Evolutionary conservation across 2,888 invertebrate genomes (phyloP).

Genomic region (Trissonchulus sp.): DNA sequence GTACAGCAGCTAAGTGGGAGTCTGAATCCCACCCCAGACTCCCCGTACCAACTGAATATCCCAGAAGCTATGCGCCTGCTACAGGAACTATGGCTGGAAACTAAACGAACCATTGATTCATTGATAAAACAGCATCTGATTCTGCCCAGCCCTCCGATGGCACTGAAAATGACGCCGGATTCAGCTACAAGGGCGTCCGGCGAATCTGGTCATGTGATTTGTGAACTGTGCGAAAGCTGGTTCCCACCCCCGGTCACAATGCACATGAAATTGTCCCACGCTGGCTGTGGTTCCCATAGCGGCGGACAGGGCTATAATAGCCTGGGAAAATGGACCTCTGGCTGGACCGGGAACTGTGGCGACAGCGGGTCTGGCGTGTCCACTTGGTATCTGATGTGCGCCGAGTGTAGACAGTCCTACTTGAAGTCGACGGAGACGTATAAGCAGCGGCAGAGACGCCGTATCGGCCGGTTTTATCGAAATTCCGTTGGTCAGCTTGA

Average conservation of each 20-base stretch:
- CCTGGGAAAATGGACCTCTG: constrained; percentile 75
- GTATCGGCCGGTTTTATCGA: background rate
- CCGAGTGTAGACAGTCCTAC: constrained; percentile 75
- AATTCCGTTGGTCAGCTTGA: constrained; percentile 49
- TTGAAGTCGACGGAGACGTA: constrained; percentile 51
- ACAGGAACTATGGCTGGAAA: constrained; percentile 80
- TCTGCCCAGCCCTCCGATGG: constrained; percentile 55
- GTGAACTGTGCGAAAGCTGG: constrained; percentile 75
- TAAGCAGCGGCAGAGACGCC: constrained; percentile 9
- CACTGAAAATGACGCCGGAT: too few species aligned
- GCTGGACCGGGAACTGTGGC: constrained; percentile 82
- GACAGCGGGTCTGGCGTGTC: constrained; percentile 70
- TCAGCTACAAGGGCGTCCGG: too few species aligned
- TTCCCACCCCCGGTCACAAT: constrained; percentile 70
- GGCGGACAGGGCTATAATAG: constrained; percentile 86
- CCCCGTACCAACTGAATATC: constrained; percentile 53
- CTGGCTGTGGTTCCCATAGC: constrained; percentile 80
- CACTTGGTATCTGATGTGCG: constrained; percentile 84
- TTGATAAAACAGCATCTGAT: constrained; percentile 62
- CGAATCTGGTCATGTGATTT: constrained; percentile 60
- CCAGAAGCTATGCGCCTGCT: constrained; percentile 81
- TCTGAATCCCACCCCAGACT: background rate
- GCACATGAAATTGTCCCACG: constrained; percentile 82
- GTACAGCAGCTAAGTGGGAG: background rate
- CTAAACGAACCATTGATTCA: constrained; percentile 60